These are phyloP conservation scores for Drosophila sechellia DNA, from an alignment of 1,140 invertebrate genomes.

Conservation along the genomic window DNA sequence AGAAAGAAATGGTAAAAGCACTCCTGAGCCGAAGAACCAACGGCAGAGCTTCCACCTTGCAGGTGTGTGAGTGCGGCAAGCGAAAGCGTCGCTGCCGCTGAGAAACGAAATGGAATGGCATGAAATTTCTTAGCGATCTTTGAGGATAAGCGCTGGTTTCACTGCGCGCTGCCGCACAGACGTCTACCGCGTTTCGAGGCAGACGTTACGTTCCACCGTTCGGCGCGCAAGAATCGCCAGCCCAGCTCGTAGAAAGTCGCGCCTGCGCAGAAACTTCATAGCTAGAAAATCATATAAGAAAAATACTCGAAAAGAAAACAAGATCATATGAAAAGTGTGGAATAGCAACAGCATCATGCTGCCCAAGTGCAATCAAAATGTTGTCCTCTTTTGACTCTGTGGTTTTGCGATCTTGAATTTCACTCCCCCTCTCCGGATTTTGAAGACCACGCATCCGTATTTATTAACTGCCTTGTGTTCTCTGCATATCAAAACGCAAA, in stretches of 20 bases:
- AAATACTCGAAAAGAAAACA: background rate
- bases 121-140: constrained; percentile 83
- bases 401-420: constrained; percentile 35
- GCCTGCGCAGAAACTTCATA: constrained; percentile 14
- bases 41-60: constrained; percentile 25
- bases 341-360: constrained; percentile 12
- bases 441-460: constrained; percentile 11
- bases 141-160: constrained; percentile 81
- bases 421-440: background rate
- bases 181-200: constrained; percentile 78
- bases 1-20: constrained; percentile 76
- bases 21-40: constrained; percentile 38
- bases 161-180: constrained; percentile 81
- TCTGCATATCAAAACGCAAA: constrained; percentile 72
- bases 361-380: constrained; percentile 55
- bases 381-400: constrained; percentile 63
- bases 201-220: constrained; percentile 78
- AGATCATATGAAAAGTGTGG: constrained; percentile 20
- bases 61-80: constrained; percentile 55
- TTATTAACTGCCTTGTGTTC: constrained; percentile 63
- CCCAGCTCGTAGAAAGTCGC: constrained; percentile 30
- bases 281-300: background rate
- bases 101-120: constrained; percentile 81
- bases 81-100: constrained; percentile 67
- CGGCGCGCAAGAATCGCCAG: constrained; percentile 72